Evolutionary conservation across 2,113 vertebrate genomes (phyloP).

Genomic region (mouse (Mus musculus)): GRCm39 chr12:7361001-7361500

Average conservation of each 20-base stretch:
- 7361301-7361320: neutral
- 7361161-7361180: neutral
- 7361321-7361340: no score
- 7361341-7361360: neutral
- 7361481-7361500: constrained; percentile 43
- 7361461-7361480: constrained; percentile 22
- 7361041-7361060: neutral
- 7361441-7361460: neutral
- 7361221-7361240: neutral
- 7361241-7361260: neutral
- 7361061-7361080: neutral
- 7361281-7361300: neutral
- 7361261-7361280: neutral
- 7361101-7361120: neutral
- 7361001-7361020: neutral
- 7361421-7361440: constrained; percentile 3
- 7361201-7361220: neutral
- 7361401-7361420: neutral
- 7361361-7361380: neutral
- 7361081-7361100: neutral
- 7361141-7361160: neutral
- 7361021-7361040: neutral
- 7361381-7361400: neutral
- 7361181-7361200: neutral
- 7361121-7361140: neutral